Evolutionary conservation across 2,888 invertebrate genomes (phyloP), one percentile per base, ranked within the genome.

Genomic region (Lithodes maja): DNA sequence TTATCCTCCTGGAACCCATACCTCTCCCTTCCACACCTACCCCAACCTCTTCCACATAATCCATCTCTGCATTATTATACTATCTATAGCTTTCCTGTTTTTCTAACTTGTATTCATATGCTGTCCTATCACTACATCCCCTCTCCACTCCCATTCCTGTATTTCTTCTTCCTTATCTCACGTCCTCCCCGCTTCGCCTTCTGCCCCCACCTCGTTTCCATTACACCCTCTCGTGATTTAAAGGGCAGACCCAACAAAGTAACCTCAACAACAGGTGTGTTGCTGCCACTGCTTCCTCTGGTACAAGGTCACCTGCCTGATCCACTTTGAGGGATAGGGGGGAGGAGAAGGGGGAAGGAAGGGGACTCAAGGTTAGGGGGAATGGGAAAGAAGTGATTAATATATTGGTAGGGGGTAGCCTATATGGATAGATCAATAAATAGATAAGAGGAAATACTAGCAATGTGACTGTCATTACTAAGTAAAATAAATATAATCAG

Each of bases 281-380:
- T 33, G 33, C 33, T 33, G 33, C 33, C 33, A 33, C 33, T 33
- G 55, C 55, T 54, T 79, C 79, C 79, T 79, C 79, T 17, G 33
- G 54, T 15, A 33, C 79, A 79, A 79, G 79, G 79, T 79, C 79
- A 79, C 79, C 78, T 78, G 78, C 78, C 61, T 12, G 12, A 7
- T 61, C 61, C 61, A 61, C 61, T 61, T 61, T 7, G 7, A 61
- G 61, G 12, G 61, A 1, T 5, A 12, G 61, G 61, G 61, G 61
- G 61, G 61, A 61, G 61, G 61, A 12, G 61, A 12, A 61, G 61
- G 61, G 61, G 61, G 5, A 61, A 61, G 61, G 12, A 61, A 61
- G 61, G 61, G 61, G 61, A 61, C 33, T 33, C 33, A 61, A 61
- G 61, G 61, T 61, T 61, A 61, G 12, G 12, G 61, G 61, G 12